phyloP scores from a whole-genome alignment of 2,888 invertebrate species.

The Hartigia nigra region DNA sequence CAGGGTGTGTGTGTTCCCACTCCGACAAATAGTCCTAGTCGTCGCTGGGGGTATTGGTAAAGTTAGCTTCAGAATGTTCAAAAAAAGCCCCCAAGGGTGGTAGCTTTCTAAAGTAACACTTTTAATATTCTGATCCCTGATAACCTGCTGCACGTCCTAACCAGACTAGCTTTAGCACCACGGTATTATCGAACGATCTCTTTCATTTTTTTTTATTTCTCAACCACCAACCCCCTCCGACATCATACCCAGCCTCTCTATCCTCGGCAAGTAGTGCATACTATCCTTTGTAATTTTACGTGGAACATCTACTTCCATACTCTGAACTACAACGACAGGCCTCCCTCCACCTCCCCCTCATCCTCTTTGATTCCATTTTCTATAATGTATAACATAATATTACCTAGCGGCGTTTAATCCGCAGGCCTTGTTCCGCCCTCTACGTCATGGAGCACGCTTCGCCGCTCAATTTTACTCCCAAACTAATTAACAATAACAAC shows the following conservation, averaged over 20 bases:
- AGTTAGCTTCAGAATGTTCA: neutral
- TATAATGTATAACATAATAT: neutral
- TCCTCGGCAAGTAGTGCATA: neutral
- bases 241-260: too few species aligned
- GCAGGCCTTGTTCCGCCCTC: constrained; percentile 1
- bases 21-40: neutral
- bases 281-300: neutral
- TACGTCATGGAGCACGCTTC: constrained; percentile 7
- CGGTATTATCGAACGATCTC: constrained; percentile 20
- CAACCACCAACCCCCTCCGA: neutral
- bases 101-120: constrained; percentile 37
- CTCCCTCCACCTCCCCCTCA: too few species aligned
- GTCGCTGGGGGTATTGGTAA: neutral
- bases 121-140: constrained; percentile 19
- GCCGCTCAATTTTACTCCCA: constrained; percentile 15
- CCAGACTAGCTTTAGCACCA: constrained; percentile 8
- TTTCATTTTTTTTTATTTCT: constrained; percentile 4
- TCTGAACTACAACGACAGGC: neutral
- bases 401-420: constrained; percentile 5
- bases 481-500: constrained; percentile 34
- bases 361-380: neutral
- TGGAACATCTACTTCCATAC: neutral
- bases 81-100: constrained; percentile 21
- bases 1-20: neutral
- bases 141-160: constrained; percentile 13